phyloP scores from a whole-genome alignment of 2,797 vertebrate species.

The Myotis planiceps region DNA sequence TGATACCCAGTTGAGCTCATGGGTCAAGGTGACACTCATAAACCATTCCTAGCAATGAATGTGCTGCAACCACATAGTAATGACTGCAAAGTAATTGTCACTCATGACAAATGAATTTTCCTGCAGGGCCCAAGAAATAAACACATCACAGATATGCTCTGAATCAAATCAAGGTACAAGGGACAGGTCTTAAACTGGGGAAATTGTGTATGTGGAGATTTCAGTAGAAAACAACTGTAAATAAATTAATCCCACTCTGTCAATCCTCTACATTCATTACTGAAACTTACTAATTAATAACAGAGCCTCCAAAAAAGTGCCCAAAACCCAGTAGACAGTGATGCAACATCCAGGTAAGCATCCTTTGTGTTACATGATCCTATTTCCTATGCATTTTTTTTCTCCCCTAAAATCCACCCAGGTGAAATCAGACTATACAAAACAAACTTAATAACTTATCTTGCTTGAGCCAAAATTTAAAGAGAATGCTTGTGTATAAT shows the following conservation, averaged over 20 bases:
- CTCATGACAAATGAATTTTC: slow-evolving; percentile 39
- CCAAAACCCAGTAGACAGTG: neutral
- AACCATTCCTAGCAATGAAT: slow-evolving; percentile 36
- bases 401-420: neutral
- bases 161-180: neutral
- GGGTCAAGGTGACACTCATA: slow-evolving; percentile 51
- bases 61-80: slow-evolving; percentile 1
- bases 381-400: neutral
- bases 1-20: slow-evolving; percentile 64
- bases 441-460: slow-evolving; percentile 9
- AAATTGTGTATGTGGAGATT: neutral
- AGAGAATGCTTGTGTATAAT: neutral
- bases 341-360: neutral
- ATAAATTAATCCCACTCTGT: neutral
- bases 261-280: neutral
- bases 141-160: neutral
- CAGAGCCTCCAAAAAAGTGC: neutral
- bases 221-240: neutral
- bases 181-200: neutral
- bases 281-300: neutral
- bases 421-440: neutral
- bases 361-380: neutral
- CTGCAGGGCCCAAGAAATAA: slow-evolving; percentile 23
- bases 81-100: slow-evolving; percentile 36
- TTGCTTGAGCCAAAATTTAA: neutral